Evolutionary conservation across 2,797 vertebrate species (phyloP).

Genomic region (Lepus oiostolus): DNA sequence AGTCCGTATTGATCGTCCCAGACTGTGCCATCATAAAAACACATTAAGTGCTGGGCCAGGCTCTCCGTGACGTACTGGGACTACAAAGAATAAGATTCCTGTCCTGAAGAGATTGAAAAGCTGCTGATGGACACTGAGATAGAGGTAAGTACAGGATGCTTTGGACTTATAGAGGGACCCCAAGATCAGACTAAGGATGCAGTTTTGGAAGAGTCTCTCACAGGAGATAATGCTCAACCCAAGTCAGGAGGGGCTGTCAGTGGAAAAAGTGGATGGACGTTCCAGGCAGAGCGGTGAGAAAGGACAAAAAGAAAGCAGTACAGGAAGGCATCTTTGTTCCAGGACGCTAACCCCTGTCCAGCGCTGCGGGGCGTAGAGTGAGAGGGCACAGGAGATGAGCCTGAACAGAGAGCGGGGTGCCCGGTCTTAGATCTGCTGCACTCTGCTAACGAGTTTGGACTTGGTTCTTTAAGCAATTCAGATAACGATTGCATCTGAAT

Average conservation of each 20-base stretch:
- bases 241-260: background rate
- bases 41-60: background rate
- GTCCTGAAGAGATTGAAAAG: constrained; percentile 53
- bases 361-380: background rate
- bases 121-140: background rate
- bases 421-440: background rate
- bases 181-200: background rate
- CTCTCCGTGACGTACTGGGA: background rate
- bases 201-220: background rate
- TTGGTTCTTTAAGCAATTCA: background rate
- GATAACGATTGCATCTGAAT: background rate
- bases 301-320: background rate
- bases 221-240: background rate
- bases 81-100: background rate
- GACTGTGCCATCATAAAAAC: constrained; percentile 32
- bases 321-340: background rate
- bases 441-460: constrained; percentile 2
- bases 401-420: background rate
- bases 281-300: background rate
- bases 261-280: background rate
- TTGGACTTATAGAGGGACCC: background rate
- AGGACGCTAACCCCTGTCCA: background rate
- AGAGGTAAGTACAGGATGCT: background rate
- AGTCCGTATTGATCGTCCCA: constrained; percentile 5
- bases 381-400: background rate